Evolutionary conservation across 2,888 invertebrate genomes (phyloP), one percentile per base, ranked within the genome.

Genomic region (Torymus auratus): DNA sequence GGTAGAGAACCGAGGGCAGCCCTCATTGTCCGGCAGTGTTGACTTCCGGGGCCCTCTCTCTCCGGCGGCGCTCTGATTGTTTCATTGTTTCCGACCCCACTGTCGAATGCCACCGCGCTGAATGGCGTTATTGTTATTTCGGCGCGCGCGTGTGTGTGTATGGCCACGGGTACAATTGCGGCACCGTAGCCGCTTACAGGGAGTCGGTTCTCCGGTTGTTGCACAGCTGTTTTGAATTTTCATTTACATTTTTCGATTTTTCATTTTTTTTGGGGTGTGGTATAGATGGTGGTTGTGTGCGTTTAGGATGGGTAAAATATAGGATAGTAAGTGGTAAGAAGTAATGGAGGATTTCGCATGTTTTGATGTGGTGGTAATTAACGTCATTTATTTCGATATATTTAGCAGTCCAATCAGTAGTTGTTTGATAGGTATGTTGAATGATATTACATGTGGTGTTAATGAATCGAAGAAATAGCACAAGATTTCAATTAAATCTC

Each of bases 31-130:
- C 89, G 85, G 87, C 85, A 84, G 85, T 89, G 88, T 89, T 88
- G 87, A 89, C 88, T 89, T 89, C 89, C 89, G 88, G 86, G 85
- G 85, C 61, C 64, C 61, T 56, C 62, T 41, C 50, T 41, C 20
- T 50, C 65, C 75, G 41, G 28, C 67, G 68, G 58, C 73, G 58
- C 60, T 78, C 76, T 89, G 90, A 90, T 90, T 90, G 89, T 90
- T 88, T 89, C 89, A 90, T 90, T 90, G 89, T 90, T 89, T 89
- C 88, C 88, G 87, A 88, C 88, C 89, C 88, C 86, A 86, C 86
- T 87, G 87, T 88, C 88, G 87, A 88, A 88, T 88, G 86, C 87
- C 88, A 84, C 86, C 85, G 84, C 85, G 85, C 83, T 87, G 87
- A 88, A 88, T 88, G 85, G 86, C 84, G 84, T 88, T 88, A 89